Percentiles rank a stretch among this genome's conserved stretches.
Conservation (phyloP, 2,888 invertebrate species). For the Drosophila anomalipes region DNA sequence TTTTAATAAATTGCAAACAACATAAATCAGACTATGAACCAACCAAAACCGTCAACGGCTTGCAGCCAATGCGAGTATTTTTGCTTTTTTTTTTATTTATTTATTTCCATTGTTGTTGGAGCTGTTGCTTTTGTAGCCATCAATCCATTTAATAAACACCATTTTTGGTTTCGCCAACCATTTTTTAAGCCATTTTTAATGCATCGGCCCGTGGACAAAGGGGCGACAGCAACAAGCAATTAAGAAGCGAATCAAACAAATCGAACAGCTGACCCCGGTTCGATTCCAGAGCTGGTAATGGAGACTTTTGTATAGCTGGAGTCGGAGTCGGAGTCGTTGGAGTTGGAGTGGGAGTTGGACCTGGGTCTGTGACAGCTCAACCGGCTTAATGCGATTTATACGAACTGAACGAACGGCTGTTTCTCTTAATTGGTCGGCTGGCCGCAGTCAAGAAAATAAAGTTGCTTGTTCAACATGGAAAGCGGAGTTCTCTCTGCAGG, state of each 20-base stretch:
- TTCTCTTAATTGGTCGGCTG: slow-evolving; percentile 77
- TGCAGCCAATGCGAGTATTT: slow-evolving; percentile 55
- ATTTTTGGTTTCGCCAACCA: slow-evolving; percentile 82
- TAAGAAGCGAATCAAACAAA: slow-evolving; percentile 73
- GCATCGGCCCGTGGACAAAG: slow-evolving; percentile 32
- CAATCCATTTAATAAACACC: slow-evolving; percentile 83
- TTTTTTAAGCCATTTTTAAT: slow-evolving; percentile 78
- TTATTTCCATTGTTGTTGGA: slow-evolving; percentile 16
- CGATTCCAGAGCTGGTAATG: background rate
- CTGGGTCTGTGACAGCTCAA: slow-evolving; percentile 51
- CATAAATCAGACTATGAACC: slow-evolving; percentile 65
- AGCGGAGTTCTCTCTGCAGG: slow-evolving; percentile 24
- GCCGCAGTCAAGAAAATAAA: slow-evolving; percentile 77
- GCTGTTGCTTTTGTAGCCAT: slow-evolving; percentile 41
- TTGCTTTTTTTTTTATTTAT: slow-evolving; percentile 22
- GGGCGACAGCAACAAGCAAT: slow-evolving; percentile 51
- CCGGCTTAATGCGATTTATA: slow-evolving; percentile 79
- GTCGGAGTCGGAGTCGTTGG: background rate
- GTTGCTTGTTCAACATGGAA: slow-evolving; percentile 63
- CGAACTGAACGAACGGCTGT: slow-evolving; percentile 67
- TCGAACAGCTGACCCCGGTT: slow-evolving; percentile 65
- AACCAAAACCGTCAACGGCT: slow-evolving; percentile 50
- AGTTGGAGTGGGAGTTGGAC: background rate
- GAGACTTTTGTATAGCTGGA: background rate
- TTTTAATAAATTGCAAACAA: slow-evolving; percentile 70